These are phyloP conservation scores for Dipodomys stephensi DNA, from an alignment of 2,113 vertebrate genomes.

Conservation along the genomic window DNA sequence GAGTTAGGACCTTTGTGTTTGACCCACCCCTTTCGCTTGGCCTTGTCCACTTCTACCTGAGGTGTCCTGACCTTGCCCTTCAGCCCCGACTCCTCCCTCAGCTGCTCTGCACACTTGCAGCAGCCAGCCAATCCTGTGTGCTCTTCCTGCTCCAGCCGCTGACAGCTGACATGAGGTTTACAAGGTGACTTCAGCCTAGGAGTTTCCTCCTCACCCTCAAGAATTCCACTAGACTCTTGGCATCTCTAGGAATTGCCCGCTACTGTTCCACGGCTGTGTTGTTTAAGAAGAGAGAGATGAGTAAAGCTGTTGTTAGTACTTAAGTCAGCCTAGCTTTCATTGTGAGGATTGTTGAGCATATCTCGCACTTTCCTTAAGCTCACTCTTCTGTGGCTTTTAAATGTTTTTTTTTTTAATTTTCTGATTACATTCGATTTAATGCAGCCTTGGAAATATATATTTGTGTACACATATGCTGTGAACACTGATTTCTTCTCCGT, in stretches of 20 bases:
- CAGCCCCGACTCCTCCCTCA: accelerated
- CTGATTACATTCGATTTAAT: conserved; percentile 59
- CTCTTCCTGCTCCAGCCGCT: not conserved
- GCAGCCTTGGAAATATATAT: conserved; percentile 68
- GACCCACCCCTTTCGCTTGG: not conserved
- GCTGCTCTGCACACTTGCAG: not conserved
- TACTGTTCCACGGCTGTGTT: not conserved
- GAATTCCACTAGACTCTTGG: not conserved
- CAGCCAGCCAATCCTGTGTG: not conserved
- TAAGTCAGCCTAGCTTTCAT: conserved; percentile 23
- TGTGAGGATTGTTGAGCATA: conserved; percentile 27
- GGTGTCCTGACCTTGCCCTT: not conserved
- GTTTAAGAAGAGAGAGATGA: conserved; percentile 7
- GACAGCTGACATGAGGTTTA: not conserved
- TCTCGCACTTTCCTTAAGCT: conserved; percentile 58
- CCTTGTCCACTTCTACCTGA: not conserved
- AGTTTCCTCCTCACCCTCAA: too few relatives aligned
- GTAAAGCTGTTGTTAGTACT: conserved; percentile 39
- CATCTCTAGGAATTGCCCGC: not conserved
- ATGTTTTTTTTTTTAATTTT: conserved; percentile 22
- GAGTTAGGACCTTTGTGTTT: not conserved
- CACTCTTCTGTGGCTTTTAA: not conserved
- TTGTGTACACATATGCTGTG: conserved; percentile 63
- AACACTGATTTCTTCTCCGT: conserved; percentile 59
- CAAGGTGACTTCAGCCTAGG: not conserved